These are phyloP conservation scores for Pygmarrhopalites habei DNA, from an alignment of 1,140 invertebrate genomes.

Conservation along the genomic window DNA sequence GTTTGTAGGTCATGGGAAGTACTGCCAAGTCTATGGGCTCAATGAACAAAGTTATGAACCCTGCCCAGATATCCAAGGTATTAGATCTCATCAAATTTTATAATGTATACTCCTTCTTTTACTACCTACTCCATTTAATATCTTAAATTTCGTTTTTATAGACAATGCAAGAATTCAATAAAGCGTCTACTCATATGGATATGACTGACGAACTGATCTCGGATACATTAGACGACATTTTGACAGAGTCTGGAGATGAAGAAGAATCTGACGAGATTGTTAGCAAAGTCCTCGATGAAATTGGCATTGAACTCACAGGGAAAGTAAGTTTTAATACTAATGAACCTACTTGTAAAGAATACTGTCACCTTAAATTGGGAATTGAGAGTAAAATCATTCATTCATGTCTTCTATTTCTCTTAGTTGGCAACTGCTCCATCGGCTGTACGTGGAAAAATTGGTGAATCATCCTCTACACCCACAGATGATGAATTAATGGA, in stretches of 20 bases:
- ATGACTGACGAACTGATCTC: constrained; percentile 89
- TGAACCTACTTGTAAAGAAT: background rate
- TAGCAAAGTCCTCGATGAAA: constrained; percentile 84
- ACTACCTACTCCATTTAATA: too few relatives aligned
- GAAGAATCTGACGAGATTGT: constrained; percentile 80
- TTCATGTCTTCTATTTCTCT: constrained; percentile 17
- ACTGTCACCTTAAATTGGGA: background rate
- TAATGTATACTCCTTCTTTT: too few relatives aligned
- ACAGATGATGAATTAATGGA: constrained; percentile 68
- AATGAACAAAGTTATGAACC: constrained; percentile 82
- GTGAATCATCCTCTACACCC: constrained; percentile 45
- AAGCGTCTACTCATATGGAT: constrained; percentile 76
- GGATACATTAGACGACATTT: constrained; percentile 82
- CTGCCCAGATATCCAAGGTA: constrained; percentile 71
- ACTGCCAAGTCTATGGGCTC: constrained; percentile 78
- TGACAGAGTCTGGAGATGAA: constrained; percentile 82
- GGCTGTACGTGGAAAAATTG: constrained; percentile 54
- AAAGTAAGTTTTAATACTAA: constrained; percentile 53
- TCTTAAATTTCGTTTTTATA: too few relatives aligned
- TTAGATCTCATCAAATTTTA: too few relatives aligned
- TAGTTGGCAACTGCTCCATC: constrained; percentile 54
- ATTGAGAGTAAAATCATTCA: constrained; percentile 9
- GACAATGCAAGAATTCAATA: constrained; percentile 72
- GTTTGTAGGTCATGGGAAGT: constrained; percentile 77
- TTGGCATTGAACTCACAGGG: constrained; percentile 87